These are phyloP conservation scores for Merops nubicus DNA, from an alignment of 2,113 vertebrate species.

Conservation along the genomic window DNA sequence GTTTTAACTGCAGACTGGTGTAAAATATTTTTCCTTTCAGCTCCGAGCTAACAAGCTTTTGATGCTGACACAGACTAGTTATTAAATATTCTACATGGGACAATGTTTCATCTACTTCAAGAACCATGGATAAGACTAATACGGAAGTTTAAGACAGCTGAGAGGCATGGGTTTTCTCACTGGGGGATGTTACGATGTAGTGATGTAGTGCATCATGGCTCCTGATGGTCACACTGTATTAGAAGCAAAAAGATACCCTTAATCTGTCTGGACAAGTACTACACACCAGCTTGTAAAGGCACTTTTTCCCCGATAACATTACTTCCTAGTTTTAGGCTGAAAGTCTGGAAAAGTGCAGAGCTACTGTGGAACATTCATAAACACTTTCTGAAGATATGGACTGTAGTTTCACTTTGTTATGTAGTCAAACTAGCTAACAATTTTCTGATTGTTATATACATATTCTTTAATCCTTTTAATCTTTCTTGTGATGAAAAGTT, in stretches of 20 bases:
- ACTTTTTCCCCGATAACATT: background rate
- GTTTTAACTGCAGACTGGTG: background rate
- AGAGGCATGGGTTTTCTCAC: background rate
- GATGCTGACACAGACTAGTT: slow-evolving; percentile 51
- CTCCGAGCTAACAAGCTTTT: background rate
- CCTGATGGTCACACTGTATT: background rate
- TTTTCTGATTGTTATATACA: background rate
- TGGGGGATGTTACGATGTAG: background rate
- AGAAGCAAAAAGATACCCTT: background rate
- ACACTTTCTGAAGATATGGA: background rate
- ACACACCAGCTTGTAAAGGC: background rate
- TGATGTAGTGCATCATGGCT: background rate
- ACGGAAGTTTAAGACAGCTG: background rate
- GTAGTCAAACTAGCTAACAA: background rate
- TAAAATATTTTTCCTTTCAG: slow-evolving; percentile 64
- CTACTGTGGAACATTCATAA: background rate
- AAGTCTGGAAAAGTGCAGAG: background rate
- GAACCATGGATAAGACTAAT: background rate
- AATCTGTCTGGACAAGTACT: background rate
- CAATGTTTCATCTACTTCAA: slow-evolving; percentile 3
- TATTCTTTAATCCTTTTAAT: background rate
- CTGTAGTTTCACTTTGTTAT: background rate
- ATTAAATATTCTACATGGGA: slow-evolving; percentile 57
- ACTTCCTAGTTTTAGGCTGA: background rate
- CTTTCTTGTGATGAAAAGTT: background rate